Conservation (phyloP, 2,888 invertebrate species). For the Leptura quadrifasciata region DNA sequence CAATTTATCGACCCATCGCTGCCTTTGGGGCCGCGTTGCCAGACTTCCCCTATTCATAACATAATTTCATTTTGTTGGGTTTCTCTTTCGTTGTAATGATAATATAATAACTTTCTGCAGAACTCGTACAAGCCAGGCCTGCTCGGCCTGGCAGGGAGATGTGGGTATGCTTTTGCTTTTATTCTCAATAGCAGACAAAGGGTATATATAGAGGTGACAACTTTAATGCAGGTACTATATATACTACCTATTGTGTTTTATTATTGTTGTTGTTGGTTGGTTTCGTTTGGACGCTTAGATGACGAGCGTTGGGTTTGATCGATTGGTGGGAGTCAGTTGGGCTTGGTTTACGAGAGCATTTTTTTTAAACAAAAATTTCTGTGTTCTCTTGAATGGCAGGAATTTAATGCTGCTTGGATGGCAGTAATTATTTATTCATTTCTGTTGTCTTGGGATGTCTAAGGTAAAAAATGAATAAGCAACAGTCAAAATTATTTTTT, state of each 20-base stretch:
- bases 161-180: constrained; percentile 23
- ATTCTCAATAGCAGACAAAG: constrained; percentile 8
- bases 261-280: constrained; percentile 1
- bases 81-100: constrained; percentile 35
- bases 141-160: not conserved
- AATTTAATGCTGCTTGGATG: too few relatives aligned
- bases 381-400: too few relatives aligned
- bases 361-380: too few relatives aligned
- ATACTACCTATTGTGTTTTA: constrained; percentile 1
- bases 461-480: too few relatives aligned
- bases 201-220: constrained; percentile 14
- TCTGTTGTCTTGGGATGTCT: too few relatives aligned
- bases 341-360: too few relatives aligned
- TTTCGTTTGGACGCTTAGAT: not conserved
- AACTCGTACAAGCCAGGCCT: constrained; percentile 14
- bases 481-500: too few relatives aligned
- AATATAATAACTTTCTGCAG: constrained; percentile 38
- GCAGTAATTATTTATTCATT: too few relatives aligned
- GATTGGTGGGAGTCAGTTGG: not conserved
- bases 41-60: constrained; percentile 13
- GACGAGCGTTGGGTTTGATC: not conserved
- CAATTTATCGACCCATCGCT: constrained; percentile 22
- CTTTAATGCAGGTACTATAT: constrained; percentile 25
- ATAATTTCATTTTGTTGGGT: constrained; percentile 28
- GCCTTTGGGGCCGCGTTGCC: not conserved